A percentile compares a stretch with the other conserved stretches of the same genome.
These are phyloP conservation scores for Achlya flavicornis DNA, from an alignment of 2,888 invertebrate species.

Conservation along the genomic window DNA sequence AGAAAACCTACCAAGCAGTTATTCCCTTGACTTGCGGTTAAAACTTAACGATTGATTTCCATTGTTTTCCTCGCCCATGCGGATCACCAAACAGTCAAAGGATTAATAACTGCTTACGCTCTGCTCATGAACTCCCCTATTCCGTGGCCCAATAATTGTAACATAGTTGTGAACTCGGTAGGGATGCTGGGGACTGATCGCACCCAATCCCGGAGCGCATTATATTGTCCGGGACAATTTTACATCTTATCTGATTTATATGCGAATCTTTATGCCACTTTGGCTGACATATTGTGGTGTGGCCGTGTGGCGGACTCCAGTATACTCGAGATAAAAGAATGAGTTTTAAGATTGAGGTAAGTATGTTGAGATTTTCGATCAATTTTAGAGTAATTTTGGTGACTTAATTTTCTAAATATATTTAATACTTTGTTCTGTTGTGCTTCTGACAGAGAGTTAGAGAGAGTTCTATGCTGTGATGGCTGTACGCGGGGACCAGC, in stretches of 20 bases:
- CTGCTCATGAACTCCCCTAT: not conserved
- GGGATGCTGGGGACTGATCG: constrained; percentile 15
- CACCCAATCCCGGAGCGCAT: constrained; percentile 26
- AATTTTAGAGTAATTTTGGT: not conserved
- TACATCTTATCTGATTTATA: constrained; percentile 35
- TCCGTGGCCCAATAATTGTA: constrained; percentile 12
- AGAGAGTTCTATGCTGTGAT: no score
- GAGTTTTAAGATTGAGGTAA: not conserved
- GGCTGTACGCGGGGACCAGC: no score
- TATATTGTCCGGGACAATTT: constrained; percentile 49
- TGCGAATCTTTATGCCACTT: constrained; percentile 6
- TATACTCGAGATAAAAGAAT: not conserved
- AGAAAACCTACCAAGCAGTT: no score
- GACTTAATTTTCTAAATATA: no score
- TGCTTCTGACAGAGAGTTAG: no score
- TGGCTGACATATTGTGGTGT: not conserved
- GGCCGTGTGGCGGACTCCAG: not conserved
- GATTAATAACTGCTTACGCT: not conserved
- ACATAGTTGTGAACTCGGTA: not conserved
- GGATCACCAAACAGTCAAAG: no score
- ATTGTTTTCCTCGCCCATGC: no score
- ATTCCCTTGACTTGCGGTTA: no score
- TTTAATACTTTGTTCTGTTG: no score
- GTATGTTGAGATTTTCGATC: not conserved
- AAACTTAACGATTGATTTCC: no score